Evolutionary conservation across 2,797 vertebrate species (phyloP).

Genomic region (Poeciliopsis presidionis): DNA sequence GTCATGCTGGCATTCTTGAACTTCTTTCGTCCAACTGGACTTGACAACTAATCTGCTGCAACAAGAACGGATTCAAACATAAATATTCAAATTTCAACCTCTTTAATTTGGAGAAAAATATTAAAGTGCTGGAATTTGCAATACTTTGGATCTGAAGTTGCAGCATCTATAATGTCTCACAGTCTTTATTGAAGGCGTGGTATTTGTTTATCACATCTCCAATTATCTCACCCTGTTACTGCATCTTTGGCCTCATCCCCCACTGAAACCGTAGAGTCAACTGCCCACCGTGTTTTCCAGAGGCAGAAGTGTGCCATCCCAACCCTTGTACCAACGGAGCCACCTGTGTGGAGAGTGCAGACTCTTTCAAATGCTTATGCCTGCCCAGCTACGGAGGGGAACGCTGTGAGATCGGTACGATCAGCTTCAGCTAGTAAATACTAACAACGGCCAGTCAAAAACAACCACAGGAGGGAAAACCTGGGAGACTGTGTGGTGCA

Average conservation of each 20-base stretch:
- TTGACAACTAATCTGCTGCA: conserved; percentile 69
- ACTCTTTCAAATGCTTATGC: conserved; percentile 99
- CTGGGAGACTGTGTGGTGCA: not conserved
- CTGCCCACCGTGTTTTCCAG: conserved; percentile 92
- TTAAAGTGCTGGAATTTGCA: conserved; percentile 12
- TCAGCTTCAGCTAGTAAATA: conserved; percentile 90
- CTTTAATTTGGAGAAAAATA: conserved; percentile 8
- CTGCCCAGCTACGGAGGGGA: conserved; percentile 99
- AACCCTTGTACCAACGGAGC: conserved; percentile 98
- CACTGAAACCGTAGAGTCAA: conserved; percentile 82
- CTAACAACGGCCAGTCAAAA: conserved; percentile 82
- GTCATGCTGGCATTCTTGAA: conserved; percentile 31
- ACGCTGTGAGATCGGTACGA: conserved; percentile 96
- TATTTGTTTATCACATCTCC: not conserved
- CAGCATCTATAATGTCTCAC: conserved; percentile 47
- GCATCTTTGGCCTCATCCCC: conserved; percentile 73
- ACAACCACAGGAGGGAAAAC: conserved; percentile 45
- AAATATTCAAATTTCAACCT: not conserved
- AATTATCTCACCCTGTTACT: conserved; percentile 11
- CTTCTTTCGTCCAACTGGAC: conserved; percentile 18
- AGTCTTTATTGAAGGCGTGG: not conserved
- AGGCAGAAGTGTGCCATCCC: conserved; percentile 94
- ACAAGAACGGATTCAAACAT: conserved; percentile 36
- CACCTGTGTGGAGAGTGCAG: conserved; percentile 92
- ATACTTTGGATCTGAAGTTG: conserved; percentile 52